Evolutionary conservation across 2,797 vertebrate genomes (phyloP).

Genomic region (Avahi laniger): DNA sequence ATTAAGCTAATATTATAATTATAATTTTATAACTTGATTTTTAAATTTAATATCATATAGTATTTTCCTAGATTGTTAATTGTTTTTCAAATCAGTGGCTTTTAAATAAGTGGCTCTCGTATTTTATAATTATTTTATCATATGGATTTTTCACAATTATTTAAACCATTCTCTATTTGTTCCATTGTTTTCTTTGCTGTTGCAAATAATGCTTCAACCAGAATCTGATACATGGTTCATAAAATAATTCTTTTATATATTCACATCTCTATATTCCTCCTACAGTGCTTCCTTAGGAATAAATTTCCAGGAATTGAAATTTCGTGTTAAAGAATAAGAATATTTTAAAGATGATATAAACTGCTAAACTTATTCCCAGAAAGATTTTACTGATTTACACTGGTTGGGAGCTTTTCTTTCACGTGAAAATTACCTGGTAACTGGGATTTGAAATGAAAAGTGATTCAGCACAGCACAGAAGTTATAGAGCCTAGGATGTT

Average conservation of each 20-base stretch:
- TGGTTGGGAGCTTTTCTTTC: neutral
- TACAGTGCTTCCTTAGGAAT: neutral
- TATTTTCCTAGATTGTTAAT: conserved; percentile 2
- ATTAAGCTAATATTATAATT: neutral
- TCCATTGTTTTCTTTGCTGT: neutral
- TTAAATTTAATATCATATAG: neutral
- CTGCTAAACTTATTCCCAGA: neutral
- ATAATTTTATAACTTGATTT: conserved; percentile 21
- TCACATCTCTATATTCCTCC: neutral
- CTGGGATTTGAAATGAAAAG: neutral
- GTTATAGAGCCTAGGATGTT: neutral
- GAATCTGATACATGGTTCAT: neutral
- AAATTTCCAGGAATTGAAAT: conserved; percentile 11
- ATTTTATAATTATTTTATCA: conserved; percentile 45
- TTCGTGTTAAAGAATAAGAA: conserved; percentile 17
- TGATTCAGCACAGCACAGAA: neutral
- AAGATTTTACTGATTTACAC: neutral
- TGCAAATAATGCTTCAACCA: neutral
- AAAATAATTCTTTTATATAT: neutral
- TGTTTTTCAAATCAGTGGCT: neutral
- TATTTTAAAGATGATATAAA: conserved; percentile 3
- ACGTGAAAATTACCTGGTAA: neutral
- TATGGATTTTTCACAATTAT: conserved; percentile 4
- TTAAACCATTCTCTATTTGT: neutral
- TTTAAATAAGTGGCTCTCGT: neutral